Conservation (phyloP, 2,888 invertebrate genomes). For the Heteromurus nitidus region DNA sequence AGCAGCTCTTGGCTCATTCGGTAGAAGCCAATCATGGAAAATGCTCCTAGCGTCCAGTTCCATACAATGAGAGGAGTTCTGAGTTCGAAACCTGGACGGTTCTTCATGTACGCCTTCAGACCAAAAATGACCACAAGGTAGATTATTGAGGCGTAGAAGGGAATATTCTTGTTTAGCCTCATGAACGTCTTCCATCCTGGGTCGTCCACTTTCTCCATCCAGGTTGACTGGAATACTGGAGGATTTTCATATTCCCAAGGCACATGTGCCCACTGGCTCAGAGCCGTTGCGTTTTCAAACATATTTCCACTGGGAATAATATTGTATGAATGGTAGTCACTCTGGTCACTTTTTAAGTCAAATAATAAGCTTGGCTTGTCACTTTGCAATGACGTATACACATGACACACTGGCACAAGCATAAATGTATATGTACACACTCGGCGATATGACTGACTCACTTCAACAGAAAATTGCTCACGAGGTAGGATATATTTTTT, state of each 20-base stretch:
- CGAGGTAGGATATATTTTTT: no score
- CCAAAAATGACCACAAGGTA: slow-evolving; percentile 96
- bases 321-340: background rate
- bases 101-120: slow-evolving; percentile 94
- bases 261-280: slow-evolving; percentile 56
- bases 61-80: slow-evolving; percentile 90
- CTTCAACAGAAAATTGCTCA: background rate
- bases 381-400: background rate
- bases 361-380: background rate
- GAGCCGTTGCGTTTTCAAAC: slow-evolving; percentile 52
- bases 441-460: background rate
- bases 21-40: slow-evolving; percentile 53
- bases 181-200: slow-evolving; percentile 59
- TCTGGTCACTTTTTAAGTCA: background rate
- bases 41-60: slow-evolving; percentile 89
- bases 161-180: slow-evolving; percentile 49
- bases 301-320: no score
- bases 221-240: slow-evolving; percentile 42
- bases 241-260: slow-evolving; percentile 60
- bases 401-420: background rate
- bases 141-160: slow-evolving; percentile 74
- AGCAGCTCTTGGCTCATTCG: slow-evolving; percentile 58
- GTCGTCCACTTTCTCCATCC: slow-evolving; percentile 61
- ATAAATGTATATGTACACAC: background rate
- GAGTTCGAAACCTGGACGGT: slow-evolving; percentile 91